phyloP scores from a whole-genome alignment of 1,140 invertebrate genomes.

The Lepidostoma basale region DNA sequence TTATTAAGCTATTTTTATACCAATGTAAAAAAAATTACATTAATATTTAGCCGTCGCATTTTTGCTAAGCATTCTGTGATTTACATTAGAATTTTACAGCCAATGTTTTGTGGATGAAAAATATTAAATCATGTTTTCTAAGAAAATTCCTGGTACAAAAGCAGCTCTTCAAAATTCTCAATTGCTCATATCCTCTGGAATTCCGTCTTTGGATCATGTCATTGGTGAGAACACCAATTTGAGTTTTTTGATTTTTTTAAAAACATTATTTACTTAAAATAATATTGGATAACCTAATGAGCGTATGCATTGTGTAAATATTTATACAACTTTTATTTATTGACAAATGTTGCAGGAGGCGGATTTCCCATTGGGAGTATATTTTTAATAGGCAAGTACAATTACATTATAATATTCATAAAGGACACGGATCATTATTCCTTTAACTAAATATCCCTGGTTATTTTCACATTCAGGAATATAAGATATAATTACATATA shows the following conservation, averaged over 20 bases:
- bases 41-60: too few species aligned
- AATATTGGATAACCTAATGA: not conserved
- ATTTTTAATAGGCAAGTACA: constrained; percentile 61
- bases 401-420: constrained; percentile 8
- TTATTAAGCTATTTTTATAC: too few species aligned
- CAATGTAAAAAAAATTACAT: too few species aligned
- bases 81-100: too few species aligned
- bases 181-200: constrained; percentile 65
- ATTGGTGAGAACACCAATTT: constrained; percentile 58
- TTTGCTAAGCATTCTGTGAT: too few species aligned
- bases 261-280: too few species aligned
- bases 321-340: not conserved
- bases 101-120: too few species aligned
- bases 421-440: too few species aligned
- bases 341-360: constrained; percentile 58
- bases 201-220: constrained; percentile 71
- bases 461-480: too few species aligned
- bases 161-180: constrained; percentile 36
- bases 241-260: constrained; percentile 29
- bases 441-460: too few species aligned
- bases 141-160: constrained; percentile 42
- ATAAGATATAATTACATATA: too few species aligned
- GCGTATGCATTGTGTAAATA: not conserved
- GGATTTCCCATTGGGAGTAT: constrained; percentile 64
- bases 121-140: constrained; percentile 18